Evolutionary conservation across 1,140 invertebrate species (phyloP).

Genomic region (Philopotamus ludificatus): DNA sequence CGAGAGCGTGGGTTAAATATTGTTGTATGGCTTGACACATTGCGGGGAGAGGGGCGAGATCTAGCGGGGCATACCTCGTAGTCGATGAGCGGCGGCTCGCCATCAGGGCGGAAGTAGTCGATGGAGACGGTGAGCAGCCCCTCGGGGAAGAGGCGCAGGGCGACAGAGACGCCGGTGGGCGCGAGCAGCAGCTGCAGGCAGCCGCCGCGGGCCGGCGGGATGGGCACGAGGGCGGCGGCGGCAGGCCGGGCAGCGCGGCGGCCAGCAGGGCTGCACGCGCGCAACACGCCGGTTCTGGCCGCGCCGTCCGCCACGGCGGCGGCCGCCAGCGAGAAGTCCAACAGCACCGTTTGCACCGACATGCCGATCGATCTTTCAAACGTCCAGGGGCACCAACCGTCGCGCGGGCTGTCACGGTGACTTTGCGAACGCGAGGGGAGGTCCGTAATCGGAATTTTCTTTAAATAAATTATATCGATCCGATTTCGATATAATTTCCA

Average conservation of each 20-base stretch:
- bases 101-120: slow-evolving; percentile 75
- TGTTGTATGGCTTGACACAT: not conserved
- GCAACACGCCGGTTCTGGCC: slow-evolving; percentile 64
- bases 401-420: too few relatives aligned
- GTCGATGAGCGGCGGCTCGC: slow-evolving; percentile 66
- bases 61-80: slow-evolving; percentile 77
- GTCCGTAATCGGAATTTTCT: too few relatives aligned
- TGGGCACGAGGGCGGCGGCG: slow-evolving; percentile 46
- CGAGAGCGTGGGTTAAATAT: too few relatives aligned
- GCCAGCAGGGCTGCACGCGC: slow-evolving; percentile 65
- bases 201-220: slow-evolving; percentile 61
- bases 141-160: slow-evolving; percentile 68
- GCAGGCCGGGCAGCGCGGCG: slow-evolving; percentile 62
- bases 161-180: slow-evolving; percentile 67
- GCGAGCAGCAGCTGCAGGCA: slow-evolving; percentile 67
- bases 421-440: too few relatives aligned
- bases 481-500: too few relatives aligned
- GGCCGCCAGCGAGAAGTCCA: slow-evolving; percentile 77
- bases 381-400: too few relatives aligned
- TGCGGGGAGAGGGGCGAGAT: slow-evolving; percentile 25
- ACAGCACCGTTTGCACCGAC: slow-evolving; percentile 77
- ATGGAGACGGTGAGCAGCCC: slow-evolving; percentile 76
- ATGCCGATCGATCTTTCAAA: slow-evolving; percentile 48
- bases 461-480: too few relatives aligned
- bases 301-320: slow-evolving; percentile 61